Conservation (phyloP, 2,888 invertebrate genomes). For the Pyrocoelia pectoralis region DNA sequence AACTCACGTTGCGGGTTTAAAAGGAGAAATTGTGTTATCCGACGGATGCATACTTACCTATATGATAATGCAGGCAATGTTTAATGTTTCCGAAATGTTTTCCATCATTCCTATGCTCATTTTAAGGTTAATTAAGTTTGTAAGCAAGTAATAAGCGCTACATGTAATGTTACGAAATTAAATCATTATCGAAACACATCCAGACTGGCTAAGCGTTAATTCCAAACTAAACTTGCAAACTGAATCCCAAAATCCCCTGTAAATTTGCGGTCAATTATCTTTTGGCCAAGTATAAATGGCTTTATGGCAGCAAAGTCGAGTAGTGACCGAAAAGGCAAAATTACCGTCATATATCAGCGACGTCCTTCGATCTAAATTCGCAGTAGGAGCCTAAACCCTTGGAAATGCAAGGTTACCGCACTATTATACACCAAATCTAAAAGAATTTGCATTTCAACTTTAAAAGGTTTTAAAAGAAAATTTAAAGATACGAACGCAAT, state of each 20-base stretch:
- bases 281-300: conserved; percentile 59
- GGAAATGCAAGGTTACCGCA: conserved; percentile 25
- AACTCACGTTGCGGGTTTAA: not conserved
- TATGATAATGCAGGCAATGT: not conserved
- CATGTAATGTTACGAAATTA: conserved; percentile 20
- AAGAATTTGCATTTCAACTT: conserved; percentile 36
- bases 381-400: conserved; percentile 43
- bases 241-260: conserved; percentile 57
- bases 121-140: not conserved
- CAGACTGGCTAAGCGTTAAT: conserved; percentile 44
- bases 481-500: conserved; percentile 39
- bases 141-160: conserved; percentile 5
- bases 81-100: not conserved
- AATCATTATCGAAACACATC: conserved; percentile 35
- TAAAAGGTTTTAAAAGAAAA: conserved; percentile 28
- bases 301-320: conserved; percentile 58
- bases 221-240: conserved; percentile 52
- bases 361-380: conserved; percentile 51
- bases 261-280: conserved; percentile 61
- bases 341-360: conserved; percentile 55
- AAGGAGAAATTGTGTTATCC: not conserved
- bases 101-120: not conserved
- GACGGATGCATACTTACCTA: not conserved
- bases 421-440: conserved; percentile 17
- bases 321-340: conserved; percentile 56